Evolutionary conservation across 1,140 invertebrate species (phyloP).

Genomic region (Heliconius nattereri): DNA sequence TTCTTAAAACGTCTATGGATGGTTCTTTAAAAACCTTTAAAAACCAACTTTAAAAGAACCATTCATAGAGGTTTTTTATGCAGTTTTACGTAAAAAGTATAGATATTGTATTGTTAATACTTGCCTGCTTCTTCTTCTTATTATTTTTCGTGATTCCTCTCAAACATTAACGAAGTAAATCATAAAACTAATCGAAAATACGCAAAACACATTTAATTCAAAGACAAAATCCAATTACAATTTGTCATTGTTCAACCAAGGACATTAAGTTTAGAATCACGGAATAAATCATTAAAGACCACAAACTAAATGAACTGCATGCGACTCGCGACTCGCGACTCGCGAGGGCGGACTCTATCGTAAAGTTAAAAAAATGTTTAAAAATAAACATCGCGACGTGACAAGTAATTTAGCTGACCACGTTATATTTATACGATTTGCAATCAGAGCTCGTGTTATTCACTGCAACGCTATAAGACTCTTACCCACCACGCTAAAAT

Average conservation of each 20-base stretch:
- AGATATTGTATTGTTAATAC: too few species aligned
- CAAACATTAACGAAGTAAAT: not conserved
- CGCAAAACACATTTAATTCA: not conserved
- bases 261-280: not conserved
- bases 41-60: too few species aligned
- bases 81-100: too few species aligned
- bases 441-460: constrained; percentile 51
- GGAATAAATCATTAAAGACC: constrained; percentile 23
- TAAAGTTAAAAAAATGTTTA: constrained; percentile 45
- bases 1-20: too few species aligned
- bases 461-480: not conserved
- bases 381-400: constrained; percentile 55
- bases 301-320: constrained; percentile 28
- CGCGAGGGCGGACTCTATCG: constrained; percentile 20
- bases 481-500: constrained; percentile 7
- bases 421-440: constrained; percentile 61
- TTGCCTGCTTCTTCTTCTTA: too few species aligned
- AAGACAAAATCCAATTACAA: constrained; percentile 2
- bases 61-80: too few species aligned
- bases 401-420: constrained; percentile 63
- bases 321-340: constrained; percentile 11
- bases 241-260: constrained; percentile 33
- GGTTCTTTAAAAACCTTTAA: too few species aligned
- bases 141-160: too few species aligned
- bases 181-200: not conserved